These are phyloP conservation scores for Smutsia gigantea DNA, from an alignment of 2,797 vertebrate genomes.

Conservation along the genomic window DNA sequence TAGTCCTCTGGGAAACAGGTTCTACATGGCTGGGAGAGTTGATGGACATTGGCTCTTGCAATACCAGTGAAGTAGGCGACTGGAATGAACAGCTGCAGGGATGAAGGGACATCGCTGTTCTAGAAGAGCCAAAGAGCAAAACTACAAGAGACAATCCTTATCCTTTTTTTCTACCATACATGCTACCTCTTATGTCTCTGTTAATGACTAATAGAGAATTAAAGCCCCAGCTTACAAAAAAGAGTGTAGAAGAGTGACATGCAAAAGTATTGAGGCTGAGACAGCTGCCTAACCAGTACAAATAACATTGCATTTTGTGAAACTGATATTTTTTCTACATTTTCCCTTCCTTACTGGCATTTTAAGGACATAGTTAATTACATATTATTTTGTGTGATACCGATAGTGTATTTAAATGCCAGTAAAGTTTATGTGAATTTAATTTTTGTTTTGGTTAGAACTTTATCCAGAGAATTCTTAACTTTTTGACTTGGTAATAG, in stretches of 20 bases:
- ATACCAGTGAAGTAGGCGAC: fast-evolving
- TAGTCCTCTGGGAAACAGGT: not conserved
- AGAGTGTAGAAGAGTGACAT: not conserved
- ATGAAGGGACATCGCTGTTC: not conserved
- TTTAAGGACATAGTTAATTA: not conserved
- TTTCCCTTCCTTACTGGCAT: not conserved
- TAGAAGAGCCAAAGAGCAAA: not conserved
- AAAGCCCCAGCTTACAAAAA: not conserved
- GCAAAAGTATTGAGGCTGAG: not conserved
- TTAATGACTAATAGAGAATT: not conserved
- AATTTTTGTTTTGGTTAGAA: constrained; percentile 9
- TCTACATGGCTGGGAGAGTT: not conserved
- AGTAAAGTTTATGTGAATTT: not conserved
- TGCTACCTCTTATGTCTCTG: not conserved
- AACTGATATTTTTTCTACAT: not conserved
- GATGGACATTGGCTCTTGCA: not conserved
- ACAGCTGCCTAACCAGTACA: not conserved
- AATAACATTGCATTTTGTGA: not conserved
- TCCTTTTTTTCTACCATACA: not conserved
- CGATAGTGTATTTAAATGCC: not conserved
- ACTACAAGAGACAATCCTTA: not conserved
- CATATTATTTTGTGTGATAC: not conserved
- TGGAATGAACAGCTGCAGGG: not conserved
- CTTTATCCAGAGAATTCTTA: not conserved
- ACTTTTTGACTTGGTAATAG: not conserved